These are phyloP conservation scores for Gymnopithys bicolor DNA, from an alignment of 2,797 vertebrate genomes.

Conservation along the genomic window DNA sequence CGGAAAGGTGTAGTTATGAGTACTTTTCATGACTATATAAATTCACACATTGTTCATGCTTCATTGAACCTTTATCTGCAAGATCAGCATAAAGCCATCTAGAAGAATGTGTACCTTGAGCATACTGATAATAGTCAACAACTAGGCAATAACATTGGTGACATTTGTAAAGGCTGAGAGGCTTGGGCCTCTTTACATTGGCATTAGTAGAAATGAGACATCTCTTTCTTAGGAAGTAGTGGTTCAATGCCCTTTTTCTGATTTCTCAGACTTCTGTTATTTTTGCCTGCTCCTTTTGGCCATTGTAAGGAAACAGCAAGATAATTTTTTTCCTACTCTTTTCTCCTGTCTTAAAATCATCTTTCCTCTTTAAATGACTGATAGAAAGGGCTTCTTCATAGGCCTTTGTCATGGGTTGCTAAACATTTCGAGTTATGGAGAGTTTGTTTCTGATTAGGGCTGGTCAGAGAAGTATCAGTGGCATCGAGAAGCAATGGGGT, in stretches of 20 bases:
- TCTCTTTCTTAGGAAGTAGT: neutral
- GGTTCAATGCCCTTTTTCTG: neutral
- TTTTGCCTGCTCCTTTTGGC: neutral
- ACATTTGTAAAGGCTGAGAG: constrained; percentile 24
- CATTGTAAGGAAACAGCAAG: neutral
- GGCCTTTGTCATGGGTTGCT: neutral
- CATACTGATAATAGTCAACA: neutral
- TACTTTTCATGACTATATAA: neutral
- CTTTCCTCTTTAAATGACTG: neutral
- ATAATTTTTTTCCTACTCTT: neutral
- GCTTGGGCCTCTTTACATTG: neutral
- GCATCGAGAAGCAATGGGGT: neutral
- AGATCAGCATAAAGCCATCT: constrained; percentile 28
- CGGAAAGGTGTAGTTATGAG: neutral
- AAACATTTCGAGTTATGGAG: neutral
- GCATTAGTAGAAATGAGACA: constrained; percentile 31
- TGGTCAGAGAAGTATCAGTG: neutral
- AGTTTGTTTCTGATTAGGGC: neutral
- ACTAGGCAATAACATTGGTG: constrained; percentile 12
- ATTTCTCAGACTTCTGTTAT: neutral
- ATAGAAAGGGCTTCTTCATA: neutral
- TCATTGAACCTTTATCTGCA: neutral
- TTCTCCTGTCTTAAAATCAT: neutral
- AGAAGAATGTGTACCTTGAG: constrained; percentile 18
- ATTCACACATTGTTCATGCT: constrained; percentile 24